Evolutionary conservation across 2,888 invertebrate genomes (phyloP).

Genomic region (Eumacrocentrus americanus): DNA sequence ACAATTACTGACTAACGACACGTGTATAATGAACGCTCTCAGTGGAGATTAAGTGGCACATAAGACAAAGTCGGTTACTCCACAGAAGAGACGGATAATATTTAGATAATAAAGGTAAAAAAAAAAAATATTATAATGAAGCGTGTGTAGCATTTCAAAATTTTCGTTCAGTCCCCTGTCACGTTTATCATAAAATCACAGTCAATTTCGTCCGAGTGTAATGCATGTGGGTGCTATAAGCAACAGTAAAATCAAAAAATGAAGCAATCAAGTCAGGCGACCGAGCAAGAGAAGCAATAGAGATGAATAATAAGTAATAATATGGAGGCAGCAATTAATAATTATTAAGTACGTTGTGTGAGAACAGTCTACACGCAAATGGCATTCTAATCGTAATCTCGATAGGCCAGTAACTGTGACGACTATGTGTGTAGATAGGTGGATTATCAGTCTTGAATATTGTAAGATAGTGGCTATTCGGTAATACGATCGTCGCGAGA

Average conservation of each 20-base stretch:
- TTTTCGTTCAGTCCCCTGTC: constrained; percentile 22
- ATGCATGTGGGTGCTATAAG: constrained; percentile 24
- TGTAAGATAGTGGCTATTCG: too few species aligned
- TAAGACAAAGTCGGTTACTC: neutral
- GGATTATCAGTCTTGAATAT: constrained; percentile 48
- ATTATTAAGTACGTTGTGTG: constrained; percentile 32
- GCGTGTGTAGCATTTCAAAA: constrained; percentile 29
- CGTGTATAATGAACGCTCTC: neutral
- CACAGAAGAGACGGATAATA: neutral
- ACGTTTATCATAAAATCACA: constrained; percentile 53
- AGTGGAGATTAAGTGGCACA: neutral
- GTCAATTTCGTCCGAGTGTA: constrained; percentile 47
- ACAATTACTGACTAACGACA: neutral
- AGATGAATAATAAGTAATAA: neutral
- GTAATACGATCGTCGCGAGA: constrained; percentile 14
- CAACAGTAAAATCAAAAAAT: constrained; percentile 22
- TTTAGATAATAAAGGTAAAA: neutral
- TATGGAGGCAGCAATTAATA: constrained; percentile 16
- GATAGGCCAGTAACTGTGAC: constrained; percentile 38
- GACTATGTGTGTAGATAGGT: constrained; percentile 33
- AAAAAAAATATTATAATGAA: neutral
- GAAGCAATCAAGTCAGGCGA: constrained; percentile 23
- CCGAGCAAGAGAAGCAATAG: constrained; percentile 12
- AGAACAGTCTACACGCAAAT: constrained; percentile 16
- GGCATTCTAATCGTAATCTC: neutral